Evolutionary conservation across 2,797 vertebrate genomes (phyloP), one percentile per base, ranked within the genome.

Genomic region (Etheostoma nigrum): DNA sequence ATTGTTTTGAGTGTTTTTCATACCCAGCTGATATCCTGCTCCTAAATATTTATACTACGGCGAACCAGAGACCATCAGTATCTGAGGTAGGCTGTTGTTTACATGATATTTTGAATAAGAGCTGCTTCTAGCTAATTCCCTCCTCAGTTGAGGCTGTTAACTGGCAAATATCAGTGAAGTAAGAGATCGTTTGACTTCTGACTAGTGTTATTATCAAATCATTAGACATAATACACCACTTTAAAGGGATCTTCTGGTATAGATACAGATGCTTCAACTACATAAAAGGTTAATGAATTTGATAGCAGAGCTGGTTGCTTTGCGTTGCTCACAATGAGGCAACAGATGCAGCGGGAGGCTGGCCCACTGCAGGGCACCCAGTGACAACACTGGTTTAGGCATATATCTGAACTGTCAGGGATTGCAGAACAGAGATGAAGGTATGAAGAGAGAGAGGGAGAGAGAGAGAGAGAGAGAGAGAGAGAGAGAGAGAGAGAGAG

Each of bases 401-500:
- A 23, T 63, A 59, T 52, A 67, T 80, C 73, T 86, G 72, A 83
- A 76, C 59, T 82, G 69, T 83, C 87, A 82, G 72, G 69, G 85
- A 78, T 75, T 82, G 81, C 62, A 74, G 70, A 81, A 73, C 67
- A 84, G 78, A 82, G 82, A 89, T 88, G 75, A 90, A 86, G 77
- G 33, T 77, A 19, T 51, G 48, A 67, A 86, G 77, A 47, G 66
- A 81, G 7, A 8, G 7, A 11, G 9, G 3, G 36, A 36, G 36
- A 36, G 36, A 40, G 36, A 40, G 10, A 40, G 36, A 40, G 10
- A 40, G 36, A 40, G 3, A 40, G 36, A 40, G 10, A 12, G 36
- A 40, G 36, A 40, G 36, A 40, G 36, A 40, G 36, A 40, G 36
- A 40, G 36, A 40, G 36, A 11, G 33, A 33, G 30, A 33, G 30